These are phyloP conservation scores for Calephelis nemesis DNA, from an alignment of 1,140 invertebrate genomes.

Conservation along the genomic window DNA sequence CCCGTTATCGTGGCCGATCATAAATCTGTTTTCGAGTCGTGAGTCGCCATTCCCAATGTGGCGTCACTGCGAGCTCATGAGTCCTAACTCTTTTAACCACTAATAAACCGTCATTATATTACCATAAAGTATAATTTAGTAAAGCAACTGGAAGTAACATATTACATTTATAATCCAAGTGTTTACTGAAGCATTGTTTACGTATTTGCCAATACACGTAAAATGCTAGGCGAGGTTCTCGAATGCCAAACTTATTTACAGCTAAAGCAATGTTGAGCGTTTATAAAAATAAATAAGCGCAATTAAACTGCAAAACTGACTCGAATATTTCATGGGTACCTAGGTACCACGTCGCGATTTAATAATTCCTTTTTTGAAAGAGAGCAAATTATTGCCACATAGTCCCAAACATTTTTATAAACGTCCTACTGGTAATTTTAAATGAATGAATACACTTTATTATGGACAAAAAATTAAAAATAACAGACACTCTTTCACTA, in stretches of 20 bases:
- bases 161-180: conserved; percentile 52
- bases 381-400: no score
- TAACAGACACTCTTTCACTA: no score
- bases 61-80: conserved; percentile 52
- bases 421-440: no score
- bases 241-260: conserved; percentile 75
- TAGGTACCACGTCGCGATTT: no score
- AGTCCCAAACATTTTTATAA: no score
- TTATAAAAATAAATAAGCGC: neutral
- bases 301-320: no score
- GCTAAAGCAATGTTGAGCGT: conserved; percentile 26
- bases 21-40: conserved; percentile 79
- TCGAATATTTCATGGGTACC: no score
- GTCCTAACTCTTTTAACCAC: conserved; percentile 36
- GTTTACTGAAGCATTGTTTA: conserved; percentile 74
- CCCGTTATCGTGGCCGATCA: conserved; percentile 76
- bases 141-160: conserved; percentile 48
- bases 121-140: conserved; percentile 65
- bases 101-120: conserved; percentile 44
- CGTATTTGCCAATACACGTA: conserved; percentile 77
- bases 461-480: no score
- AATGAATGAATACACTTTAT: no score
- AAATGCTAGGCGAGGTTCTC: conserved; percentile 72
- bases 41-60: conserved; percentile 65
- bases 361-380: no score